Evolutionary conservation across 2,113 vertebrate species (phyloP), one percentile per base, ranked within the genome.

Genomic region (Chaetodon auriga): DNA sequence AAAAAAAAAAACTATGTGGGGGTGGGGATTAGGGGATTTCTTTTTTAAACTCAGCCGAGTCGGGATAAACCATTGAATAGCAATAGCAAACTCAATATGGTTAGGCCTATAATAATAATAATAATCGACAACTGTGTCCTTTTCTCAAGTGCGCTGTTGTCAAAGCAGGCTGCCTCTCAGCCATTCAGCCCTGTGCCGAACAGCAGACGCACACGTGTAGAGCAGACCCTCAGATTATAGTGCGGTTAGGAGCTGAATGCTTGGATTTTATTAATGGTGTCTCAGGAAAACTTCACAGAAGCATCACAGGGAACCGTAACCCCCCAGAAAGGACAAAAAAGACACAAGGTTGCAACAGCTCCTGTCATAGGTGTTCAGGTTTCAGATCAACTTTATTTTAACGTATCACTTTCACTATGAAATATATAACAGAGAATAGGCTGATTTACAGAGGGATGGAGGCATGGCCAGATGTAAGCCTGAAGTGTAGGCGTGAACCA

Each of bases 251-350:
- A 76, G 75, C 82, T 78, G 83, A 85, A 84, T 68, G 76, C 85
- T 90, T 78, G 80, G 64, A 62, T 86, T 92, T 94, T 93, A 93
- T 92, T 93, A 87, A 93, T 91, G 92, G 85, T 90, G 71, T 89
- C 82, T 84, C 76, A 85, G 83, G 64, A 71, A 87, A 90, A 82
- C 72, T 87, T 87, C 86, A 90, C 84, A 84, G 78, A 81, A 68
- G 16, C 73, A 74, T 80, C 73, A 78, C 21, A 76, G 71, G 64
- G 55, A 70, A 84, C 69, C 78, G 75, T 75, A 83, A 78, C n/a
- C n/a, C n/a, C n/a, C n/a, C n/a, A n/a, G n/a, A n/a, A 82, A 48
- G 30, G 53, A 63, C 21, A 69, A 19, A 70, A 66, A 84, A 73
- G 48, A 78, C 45, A 38, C 4, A 58, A 74, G 81, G 75, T 83